Conservation (phyloP, 2,113 vertebrate genomes). For the Oryzias curvinotus region DNA sequence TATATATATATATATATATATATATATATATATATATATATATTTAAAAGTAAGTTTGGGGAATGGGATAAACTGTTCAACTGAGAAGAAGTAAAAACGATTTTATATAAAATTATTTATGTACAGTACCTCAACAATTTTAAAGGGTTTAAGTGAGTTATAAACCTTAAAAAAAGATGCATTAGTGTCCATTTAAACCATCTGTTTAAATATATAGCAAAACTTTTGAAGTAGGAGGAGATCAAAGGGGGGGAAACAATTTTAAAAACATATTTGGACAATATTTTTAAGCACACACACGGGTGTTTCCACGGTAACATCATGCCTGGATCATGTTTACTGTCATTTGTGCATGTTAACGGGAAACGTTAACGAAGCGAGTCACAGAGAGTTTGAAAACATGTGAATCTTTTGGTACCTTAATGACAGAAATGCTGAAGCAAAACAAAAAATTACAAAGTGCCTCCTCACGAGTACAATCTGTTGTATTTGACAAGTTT, state of each 20-base stretch:
- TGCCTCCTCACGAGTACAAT: not conserved
- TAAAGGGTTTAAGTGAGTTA: too few relatives aligned
- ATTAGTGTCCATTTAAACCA: too few relatives aligned
- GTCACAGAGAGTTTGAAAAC: slow-evolving; percentile 27
- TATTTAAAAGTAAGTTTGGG: too few relatives aligned
- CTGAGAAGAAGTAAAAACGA: too few relatives aligned
- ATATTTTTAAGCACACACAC: too few relatives aligned
- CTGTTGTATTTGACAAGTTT: not conserved
- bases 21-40: too few relatives aligned
- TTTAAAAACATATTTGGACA: too few relatives aligned
- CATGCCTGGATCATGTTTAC: slow-evolving; percentile 26
- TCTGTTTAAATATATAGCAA: not conserved
- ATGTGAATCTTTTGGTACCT: not conserved
- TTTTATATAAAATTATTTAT: too few relatives aligned
- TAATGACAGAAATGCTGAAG: slow-evolving; percentile 1
- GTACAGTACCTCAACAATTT: too few relatives aligned
- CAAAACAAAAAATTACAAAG: not conserved
- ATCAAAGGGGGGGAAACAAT: slow-evolving; percentile 5
- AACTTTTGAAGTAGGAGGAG: slow-evolving; percentile 9
- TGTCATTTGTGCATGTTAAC: not conserved
- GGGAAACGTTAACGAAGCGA: not conserved
- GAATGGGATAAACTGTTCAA: too few relatives aligned
- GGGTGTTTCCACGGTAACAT: slow-evolving; percentile 47
- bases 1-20: too few relatives aligned
- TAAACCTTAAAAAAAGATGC: too few relatives aligned